Conservation (phyloP, 2,113 vertebrate species). For the Oncorhynchus mykiss region DNA sequence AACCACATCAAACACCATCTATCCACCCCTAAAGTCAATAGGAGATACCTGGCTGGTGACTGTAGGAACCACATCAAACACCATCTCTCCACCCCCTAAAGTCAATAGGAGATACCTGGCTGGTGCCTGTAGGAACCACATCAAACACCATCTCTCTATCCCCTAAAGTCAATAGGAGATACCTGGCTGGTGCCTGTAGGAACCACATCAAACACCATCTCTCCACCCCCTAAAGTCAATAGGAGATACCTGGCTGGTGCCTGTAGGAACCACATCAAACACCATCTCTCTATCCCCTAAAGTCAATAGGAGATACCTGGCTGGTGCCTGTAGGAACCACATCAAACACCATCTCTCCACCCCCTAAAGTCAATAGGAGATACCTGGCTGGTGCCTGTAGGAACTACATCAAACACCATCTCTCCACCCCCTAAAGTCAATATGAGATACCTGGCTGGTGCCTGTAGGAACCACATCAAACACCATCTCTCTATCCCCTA, state of each 20-base stretch:
- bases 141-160: conserved; percentile 45
- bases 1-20: too few species aligned
- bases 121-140: conserved; percentile 59
- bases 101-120: conserved; percentile 46
- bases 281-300: too few species aligned
- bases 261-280: too few species aligned
- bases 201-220: conserved; percentile 56
- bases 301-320: too few species aligned
- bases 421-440: conserved; percentile 13
- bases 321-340: too few species aligned
- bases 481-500: not conserved
- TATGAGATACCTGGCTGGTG: conserved; percentile 44
- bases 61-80: conserved; percentile 64
- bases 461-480: conserved; percentile 65
- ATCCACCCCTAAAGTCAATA: conserved; percentile 27
- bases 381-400: too few species aligned
- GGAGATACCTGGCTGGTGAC: conserved; percentile 49
- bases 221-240: too few species aligned
- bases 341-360: too few species aligned
- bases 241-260: too few species aligned
- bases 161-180: conserved; percentile 40
- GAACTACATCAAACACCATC: too few species aligned
- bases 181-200: conserved; percentile 52
- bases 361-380: too few species aligned
- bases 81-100: conserved; percentile 11